Evolutionary conservation across 2,888 invertebrate species (phyloP), one percentile per base, ranked within the genome.

Genomic region (Polymixis flavicincta): DNA sequence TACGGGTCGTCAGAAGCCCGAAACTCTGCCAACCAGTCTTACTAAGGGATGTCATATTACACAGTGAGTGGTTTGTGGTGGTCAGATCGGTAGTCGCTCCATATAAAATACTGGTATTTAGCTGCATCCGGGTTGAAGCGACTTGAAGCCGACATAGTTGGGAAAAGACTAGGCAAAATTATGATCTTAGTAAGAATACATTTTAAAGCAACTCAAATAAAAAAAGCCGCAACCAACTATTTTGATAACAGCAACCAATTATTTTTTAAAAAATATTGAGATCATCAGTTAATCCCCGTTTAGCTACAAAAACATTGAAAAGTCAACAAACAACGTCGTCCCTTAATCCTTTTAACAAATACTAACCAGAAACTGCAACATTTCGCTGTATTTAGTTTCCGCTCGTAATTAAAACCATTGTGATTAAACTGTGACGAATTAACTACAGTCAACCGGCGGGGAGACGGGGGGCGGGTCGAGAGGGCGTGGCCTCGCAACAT

Each of bases 341-440:
- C 68, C 82, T 78, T 68, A 89, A 87, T 89, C 74, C 82, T 77
- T 37, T 67, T 70, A 77, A 66, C 71, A 74, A 72, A 67, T 71
- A 78, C 67, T 76, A 81, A 86, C 64, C 78, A 74, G 75, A 84
- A 84, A 88, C 89, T 87, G 83, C 77, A 85, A 88, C 85, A 89
- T 90, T 91, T 90, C 87, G 89, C 89, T 89, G 90, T 92, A 90
- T 84, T 83, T 87, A 91, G 86, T 92, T 93, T 94, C 92, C 92
- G 90, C 88, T 92, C 88, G 90, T 94, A 95, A 96, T 96, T 96
- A 96, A 95, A 95, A 92, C 89, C 93, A 93, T 94, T 95, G 95
- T 96, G 95, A 94, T 95, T 95, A 95, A 85, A 90, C 90, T 93
- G 94, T 95, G 95, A 96, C 95, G 95, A 95, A 96, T 95, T 94